These are phyloP conservation scores for Etheostoma cragini DNA, from an alignment of 2,113 vertebrate genomes.

Conservation along the genomic window DNA sequence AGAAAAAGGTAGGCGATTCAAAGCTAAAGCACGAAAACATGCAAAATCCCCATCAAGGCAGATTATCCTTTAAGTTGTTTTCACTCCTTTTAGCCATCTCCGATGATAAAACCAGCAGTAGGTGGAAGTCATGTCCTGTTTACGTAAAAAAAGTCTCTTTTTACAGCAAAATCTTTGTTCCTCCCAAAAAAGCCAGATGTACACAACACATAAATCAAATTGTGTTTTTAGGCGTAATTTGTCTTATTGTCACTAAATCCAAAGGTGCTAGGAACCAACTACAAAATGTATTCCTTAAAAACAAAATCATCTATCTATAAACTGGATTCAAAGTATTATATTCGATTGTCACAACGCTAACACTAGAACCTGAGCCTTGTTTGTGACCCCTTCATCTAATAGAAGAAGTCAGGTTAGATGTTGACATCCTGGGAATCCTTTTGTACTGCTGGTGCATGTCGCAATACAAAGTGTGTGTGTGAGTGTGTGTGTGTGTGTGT, in stretches of 20 bases:
- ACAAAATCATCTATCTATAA: conserved; percentile 46
- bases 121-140: conserved; percentile 33
- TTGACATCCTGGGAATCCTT: conserved; percentile 57
- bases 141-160: conserved; percentile 34
- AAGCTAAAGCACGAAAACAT: conserved; percentile 56
- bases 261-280: conserved; percentile 79
- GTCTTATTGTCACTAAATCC: conserved; percentile 67
- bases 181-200: conserved; percentile 46
- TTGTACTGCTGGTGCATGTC: conserved; percentile 66
- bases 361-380: conserved; percentile 76
- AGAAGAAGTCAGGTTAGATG: conserved; percentile 25
- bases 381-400: conserved; percentile 55
- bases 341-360: conserved; percentile 74
- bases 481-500: background rate
- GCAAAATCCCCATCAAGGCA: conserved; percentile 34
- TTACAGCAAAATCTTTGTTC: conserved; percentile 60
- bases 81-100: background rate
- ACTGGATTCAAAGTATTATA: conserved; percentile 45
- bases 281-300: conserved; percentile 66
- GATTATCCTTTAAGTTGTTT: background rate
- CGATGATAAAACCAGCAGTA: conserved; percentile 15
- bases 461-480: conserved; percentile 16
- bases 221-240: conserved; percentile 60
- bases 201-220: conserved; percentile 60
- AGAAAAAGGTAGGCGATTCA: conserved; percentile 20